Conservation (phyloP, 2,888 invertebrate genomes). For the Chalcosyrphus nemorum region DNA sequence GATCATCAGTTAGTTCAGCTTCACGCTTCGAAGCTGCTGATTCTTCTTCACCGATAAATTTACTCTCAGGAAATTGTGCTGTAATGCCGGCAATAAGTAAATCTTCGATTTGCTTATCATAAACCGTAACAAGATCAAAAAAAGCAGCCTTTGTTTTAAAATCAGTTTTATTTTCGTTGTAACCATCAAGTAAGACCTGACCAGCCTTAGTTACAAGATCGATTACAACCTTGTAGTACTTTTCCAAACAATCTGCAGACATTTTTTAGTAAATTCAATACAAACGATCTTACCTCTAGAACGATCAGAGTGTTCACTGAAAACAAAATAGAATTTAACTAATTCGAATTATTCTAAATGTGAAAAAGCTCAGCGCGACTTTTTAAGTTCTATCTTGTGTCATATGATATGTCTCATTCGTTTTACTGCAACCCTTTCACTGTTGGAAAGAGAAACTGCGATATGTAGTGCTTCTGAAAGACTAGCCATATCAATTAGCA, state of each 20-base stretch:
- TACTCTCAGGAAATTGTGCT: constrained; percentile 85
- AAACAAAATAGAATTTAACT: constrained; percentile 1
- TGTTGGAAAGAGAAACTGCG: constrained; percentile 26
- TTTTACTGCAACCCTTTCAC: constrained; percentile 25
- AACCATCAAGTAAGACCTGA: constrained; percentile 79
- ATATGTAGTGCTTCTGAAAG: constrained; percentile 1
- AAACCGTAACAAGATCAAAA: constrained; percentile 91
- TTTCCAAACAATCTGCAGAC: constrained; percentile 72
- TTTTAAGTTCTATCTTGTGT: constrained; percentile 8
- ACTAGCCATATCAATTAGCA: not conserved
- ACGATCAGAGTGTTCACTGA: constrained; percentile 34
- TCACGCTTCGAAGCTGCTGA: constrained; percentile 78
- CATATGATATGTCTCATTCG: not conserved
- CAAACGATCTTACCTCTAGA: constrained; percentile 7
- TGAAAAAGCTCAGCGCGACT: constrained; percentile 31
- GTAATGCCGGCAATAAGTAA: constrained; percentile 85
- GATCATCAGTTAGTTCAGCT: constrained; percentile 85
- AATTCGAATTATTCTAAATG: constrained; percentile 27
- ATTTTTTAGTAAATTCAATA: constrained; percentile 16
- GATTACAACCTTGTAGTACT: constrained; percentile 78
- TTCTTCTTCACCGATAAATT: constrained; percentile 91
- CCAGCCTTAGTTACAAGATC: constrained; percentile 80
- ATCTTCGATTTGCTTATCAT: constrained; percentile 89
- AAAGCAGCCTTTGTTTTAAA: constrained; percentile 83
- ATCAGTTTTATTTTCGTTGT: constrained; percentile 77